phyloP scores from a whole-genome alignment of 2,888 invertebrate genomes.

The Vannuccia rotundouncinata region DNA sequence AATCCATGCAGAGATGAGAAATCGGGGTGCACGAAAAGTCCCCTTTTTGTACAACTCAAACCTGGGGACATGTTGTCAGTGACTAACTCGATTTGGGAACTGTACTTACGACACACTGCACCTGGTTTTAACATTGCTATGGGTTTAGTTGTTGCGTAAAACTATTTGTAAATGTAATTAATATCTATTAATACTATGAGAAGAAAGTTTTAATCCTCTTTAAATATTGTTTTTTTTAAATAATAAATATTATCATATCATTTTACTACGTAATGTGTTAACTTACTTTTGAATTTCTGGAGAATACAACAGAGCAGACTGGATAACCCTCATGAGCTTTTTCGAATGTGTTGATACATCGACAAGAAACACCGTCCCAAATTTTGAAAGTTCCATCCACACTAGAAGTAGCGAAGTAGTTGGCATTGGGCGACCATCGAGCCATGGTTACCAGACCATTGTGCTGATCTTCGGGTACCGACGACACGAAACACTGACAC shows the following conservation, averaged over 20 bases:
- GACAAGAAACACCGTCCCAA: constrained; percentile 86
- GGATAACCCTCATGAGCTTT: constrained; percentile 89
- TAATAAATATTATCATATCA: background rate
- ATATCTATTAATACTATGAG: background rate
- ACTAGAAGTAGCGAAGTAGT: constrained; percentile 74
- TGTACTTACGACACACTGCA: background rate
- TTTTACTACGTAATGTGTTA: background rate
- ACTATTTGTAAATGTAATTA: constrained; percentile 1
- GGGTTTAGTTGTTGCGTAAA: background rate
- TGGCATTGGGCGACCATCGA: constrained; percentile 66
- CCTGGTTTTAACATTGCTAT: constrained; percentile 2
- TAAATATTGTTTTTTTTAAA: constrained; percentile 18
- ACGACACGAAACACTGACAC: constrained; percentile 86
- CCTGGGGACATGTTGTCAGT: background rate
- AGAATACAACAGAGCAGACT: constrained; percentile 85
- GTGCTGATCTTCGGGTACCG: constrained; percentile 66
- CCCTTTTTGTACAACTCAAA: background rate
- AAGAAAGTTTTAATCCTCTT: background rate
- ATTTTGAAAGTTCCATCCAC: constrained; percentile 87
- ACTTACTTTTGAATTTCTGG: constrained; percentile 82
- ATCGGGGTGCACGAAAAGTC: background rate
- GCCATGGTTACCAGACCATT: constrained; percentile 56
- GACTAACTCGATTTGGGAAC: background rate
- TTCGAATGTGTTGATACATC: constrained; percentile 84
- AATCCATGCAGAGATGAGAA: background rate